These are phyloP conservation scores for Typhlichthys subterraneus DNA, from an alignment of 2,797 vertebrate species.

Conservation along the genomic window DNA sequence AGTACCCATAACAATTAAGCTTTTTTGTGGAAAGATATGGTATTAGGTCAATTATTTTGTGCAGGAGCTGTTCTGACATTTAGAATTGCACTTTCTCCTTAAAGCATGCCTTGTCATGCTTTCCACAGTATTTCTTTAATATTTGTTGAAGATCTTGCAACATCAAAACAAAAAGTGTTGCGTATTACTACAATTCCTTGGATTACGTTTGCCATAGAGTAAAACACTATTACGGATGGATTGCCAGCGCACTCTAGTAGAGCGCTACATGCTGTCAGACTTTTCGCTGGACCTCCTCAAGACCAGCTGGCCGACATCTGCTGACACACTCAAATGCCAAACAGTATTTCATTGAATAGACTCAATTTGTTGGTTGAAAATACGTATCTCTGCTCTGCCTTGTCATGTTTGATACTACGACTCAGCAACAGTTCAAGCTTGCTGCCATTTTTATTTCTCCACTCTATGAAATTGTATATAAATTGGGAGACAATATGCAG, in stretches of 20 bases:
- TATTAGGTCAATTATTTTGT: constrained; percentile 50
- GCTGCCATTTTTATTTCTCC: constrained; percentile 24
- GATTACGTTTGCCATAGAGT: constrained; percentile 7
- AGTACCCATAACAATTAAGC: too few species aligned
- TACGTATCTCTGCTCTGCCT: constrained; percentile 19
- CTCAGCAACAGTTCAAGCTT: constrained; percentile 43
- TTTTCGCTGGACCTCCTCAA: background rate
- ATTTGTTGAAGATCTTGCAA: constrained; percentile 22
- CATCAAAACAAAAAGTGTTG: constrained; percentile 26
- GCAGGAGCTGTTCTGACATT: constrained; percentile 70
- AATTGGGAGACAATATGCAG: constrained; percentile 33
- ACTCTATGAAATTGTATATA: constrained; percentile 41
- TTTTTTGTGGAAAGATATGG: constrained; percentile 50
- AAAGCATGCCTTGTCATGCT: constrained; percentile 25
- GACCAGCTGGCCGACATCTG: constrained; percentile 8
- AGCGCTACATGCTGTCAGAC: constrained; percentile 6
- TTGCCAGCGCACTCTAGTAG: background rate
- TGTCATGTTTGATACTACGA: constrained; percentile 35
- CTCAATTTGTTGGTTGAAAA: constrained; percentile 4
- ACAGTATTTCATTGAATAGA: constrained; percentile 14
- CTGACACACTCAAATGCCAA: constrained; percentile 30
- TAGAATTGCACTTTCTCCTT: constrained; percentile 62
- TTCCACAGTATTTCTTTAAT: constrained; percentile 41
- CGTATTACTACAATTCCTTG: constrained; percentile 29
- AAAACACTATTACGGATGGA: too few species aligned